Conservation (phyloP, 2,888 invertebrate species). For the Luperina nickerlii region DNA sequence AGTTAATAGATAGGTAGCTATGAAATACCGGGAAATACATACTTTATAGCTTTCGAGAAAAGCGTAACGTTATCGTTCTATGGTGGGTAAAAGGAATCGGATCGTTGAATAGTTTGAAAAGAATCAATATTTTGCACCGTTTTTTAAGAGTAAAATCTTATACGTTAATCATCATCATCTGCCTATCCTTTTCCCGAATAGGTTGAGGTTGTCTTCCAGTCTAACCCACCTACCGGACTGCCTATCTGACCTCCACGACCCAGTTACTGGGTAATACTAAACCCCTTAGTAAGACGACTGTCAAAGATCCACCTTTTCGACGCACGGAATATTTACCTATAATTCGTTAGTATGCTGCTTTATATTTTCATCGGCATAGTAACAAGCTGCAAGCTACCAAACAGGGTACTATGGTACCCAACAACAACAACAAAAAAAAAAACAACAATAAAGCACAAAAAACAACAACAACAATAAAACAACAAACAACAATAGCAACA, state of each 20-base stretch:
- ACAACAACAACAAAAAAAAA: no score
- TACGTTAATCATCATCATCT: no score
- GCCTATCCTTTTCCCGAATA: neutral
- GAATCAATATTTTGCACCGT: neutral
- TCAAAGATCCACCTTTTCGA: neutral
- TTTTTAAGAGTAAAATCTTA: neutral
- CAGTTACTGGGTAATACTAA: neutral
- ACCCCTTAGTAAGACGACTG: neutral
- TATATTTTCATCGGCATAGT: neutral
- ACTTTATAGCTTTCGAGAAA: conserved; percentile 3
- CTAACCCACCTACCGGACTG: neutral
- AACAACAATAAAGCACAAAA: no score
- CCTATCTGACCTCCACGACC: neutral
- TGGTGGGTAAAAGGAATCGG: neutral
- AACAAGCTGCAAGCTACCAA: neutral
- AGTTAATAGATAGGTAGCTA: conserved; percentile 8
- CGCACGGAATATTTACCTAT: no score
- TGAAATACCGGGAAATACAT: neutral
- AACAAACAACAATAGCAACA: no score
- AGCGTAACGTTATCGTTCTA: neutral
- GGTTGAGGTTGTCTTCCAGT: neutral
- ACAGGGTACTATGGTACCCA: neutral
- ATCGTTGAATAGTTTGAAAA: neutral
- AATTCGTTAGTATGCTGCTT: neutral
- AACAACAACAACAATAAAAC: no score